A percentile compares a stretch with the other conserved stretches of the same genome.
Conservation (phyloP, 2,113 vertebrate genomes). For the Catharus minimus region DNA sequence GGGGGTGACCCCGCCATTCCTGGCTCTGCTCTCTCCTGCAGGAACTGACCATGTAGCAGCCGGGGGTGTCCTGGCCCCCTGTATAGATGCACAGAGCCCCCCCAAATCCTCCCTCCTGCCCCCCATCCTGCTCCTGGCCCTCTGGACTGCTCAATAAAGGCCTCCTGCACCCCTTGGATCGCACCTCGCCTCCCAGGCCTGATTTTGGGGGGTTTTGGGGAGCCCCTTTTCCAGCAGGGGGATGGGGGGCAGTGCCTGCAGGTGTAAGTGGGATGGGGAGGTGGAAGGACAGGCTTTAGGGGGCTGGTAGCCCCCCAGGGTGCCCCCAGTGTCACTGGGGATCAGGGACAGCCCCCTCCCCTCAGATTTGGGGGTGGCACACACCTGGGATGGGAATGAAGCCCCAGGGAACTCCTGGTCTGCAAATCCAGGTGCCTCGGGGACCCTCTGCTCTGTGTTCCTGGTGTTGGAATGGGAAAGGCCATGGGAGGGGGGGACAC, state of each 20-base stretch:
- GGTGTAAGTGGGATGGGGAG: neutral
- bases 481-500: neutral
- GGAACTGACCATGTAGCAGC: slow-evolving; percentile 81
- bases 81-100: slow-evolving; percentile 54
- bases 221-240: neutral
- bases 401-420: neutral
- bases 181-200: neutral
- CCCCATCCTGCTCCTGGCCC: neutral
- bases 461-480: neutral
- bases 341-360: neutral
- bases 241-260: fast-evolving
- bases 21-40: neutral
- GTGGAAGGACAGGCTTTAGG: neutral
- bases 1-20: fast-evolving
- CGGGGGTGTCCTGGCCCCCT: neutral
- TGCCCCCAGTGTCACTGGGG: neutral
- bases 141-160: slow-evolving; percentile 55
- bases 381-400: neutral
- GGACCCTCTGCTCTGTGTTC: neutral
- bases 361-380: neutral
- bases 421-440: neutral
- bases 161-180: slow-evolving; percentile 45
- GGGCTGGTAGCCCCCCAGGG: neutral
- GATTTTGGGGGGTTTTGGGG: neutral
- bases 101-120: neutral